phyloP scores from a whole-genome alignment of 2,888 invertebrate genomes.

The Stomorhina lunata region DNA sequence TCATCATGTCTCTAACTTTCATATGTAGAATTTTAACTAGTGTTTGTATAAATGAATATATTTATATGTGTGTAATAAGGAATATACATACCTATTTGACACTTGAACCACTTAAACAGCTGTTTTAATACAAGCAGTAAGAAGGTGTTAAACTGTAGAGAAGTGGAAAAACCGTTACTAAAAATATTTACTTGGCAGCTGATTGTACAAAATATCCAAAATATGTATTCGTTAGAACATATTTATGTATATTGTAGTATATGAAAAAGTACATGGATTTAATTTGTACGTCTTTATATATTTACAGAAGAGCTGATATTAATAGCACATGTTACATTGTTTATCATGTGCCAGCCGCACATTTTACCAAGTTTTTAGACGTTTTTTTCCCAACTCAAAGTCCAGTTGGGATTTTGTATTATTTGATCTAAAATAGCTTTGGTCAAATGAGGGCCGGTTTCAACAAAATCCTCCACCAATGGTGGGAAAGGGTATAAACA shows the following conservation, averaged over 20 bases:
- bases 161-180: constrained; percentile 11
- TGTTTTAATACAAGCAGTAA: constrained; percentile 27
- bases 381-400: too few relatives aligned
- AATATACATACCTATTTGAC: too few relatives aligned
- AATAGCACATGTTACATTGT: too few relatives aligned
- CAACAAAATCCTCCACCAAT: too few relatives aligned
- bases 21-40: background rate
- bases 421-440: too few relatives aligned
- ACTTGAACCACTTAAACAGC: constrained; percentile 43
- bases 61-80: too few relatives aligned
- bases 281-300: background rate
- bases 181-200: constrained; percentile 33
- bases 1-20: background rate
- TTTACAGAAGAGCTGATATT: too few relatives aligned
- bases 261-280: background rate
- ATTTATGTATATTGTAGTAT: background rate
- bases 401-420: too few relatives aligned
- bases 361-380: too few relatives aligned
- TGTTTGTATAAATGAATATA: background rate
- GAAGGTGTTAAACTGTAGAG: background rate
- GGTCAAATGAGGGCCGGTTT: too few relatives aligned
- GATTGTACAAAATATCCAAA: constrained; percentile 11
- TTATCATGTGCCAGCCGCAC: too few relatives aligned
- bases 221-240: background rate
- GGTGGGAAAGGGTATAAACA: too few relatives aligned